Evolutionary conservation across 1,140 invertebrate genomes (phyloP).

Genomic region (Chrysopa pallens): DNA sequence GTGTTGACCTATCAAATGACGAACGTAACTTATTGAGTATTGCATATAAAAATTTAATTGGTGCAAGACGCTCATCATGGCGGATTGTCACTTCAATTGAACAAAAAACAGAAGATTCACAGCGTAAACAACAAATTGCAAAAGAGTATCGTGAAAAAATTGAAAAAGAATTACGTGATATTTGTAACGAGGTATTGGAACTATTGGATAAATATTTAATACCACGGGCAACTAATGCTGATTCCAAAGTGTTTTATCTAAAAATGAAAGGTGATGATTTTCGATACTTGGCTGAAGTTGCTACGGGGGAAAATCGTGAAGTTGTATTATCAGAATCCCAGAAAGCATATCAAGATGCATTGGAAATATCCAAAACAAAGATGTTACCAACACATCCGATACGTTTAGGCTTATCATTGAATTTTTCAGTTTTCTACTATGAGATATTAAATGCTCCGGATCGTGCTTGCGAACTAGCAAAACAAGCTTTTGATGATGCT

Average conservation of each 20-base stretch:
- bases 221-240: conserved; percentile 83
- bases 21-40: conserved; percentile 93
- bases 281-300: conserved; percentile 94
- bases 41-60: conserved; percentile 98
- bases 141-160: conserved; percentile 84
- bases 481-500: conserved; percentile 93
- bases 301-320: conserved; percentile 80
- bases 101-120: conserved; percentile 49
- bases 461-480: conserved; percentile 92
- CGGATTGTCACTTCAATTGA: conserved; percentile 93
- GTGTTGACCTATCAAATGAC: conserved; percentile 82
- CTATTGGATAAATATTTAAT: conserved; percentile 90
- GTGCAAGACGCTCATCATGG: conserved; percentile 90
- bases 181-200: conserved; percentile 89
- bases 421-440: conserved; percentile 98
- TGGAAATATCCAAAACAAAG: conserved; percentile 91
- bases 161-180: conserved; percentile 89
- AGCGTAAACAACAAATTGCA: conserved; percentile 76
- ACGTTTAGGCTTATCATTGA: conserved; percentile 87
- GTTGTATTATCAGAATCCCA: conserved; percentile 88
- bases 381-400: conserved; percentile 95
- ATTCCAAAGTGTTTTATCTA: conserved; percentile 96
- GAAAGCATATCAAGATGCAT: conserved; percentile 94
- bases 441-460: conserved; percentile 94
- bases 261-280: conserved; percentile 99